Base-by-base conservation (phyloP, 2,888 invertebrate species). In the Sphecodes monilicornis region DNA sequence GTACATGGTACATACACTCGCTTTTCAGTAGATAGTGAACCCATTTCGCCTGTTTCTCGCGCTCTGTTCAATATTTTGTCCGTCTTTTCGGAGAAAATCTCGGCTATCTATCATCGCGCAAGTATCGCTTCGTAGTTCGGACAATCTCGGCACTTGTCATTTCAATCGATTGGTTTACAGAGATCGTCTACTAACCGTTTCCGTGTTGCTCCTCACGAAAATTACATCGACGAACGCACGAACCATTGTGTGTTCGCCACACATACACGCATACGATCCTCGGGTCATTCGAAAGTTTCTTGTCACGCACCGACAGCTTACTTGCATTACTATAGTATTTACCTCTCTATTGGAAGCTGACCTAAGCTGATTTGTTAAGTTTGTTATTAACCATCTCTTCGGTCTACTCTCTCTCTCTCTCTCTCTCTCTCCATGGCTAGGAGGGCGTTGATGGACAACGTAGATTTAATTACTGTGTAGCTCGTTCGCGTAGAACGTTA, bases 21-120 rank as follows among this genome's bases (percentile, higher is more conserved):
- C 91, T 90, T 91, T 92, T 92, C 91, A 90, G 88, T 88, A 91
- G 91, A 91, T 89, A 90, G 90, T 87, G 80, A 84, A 77, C 89
- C 84, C 85, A 90, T 88, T 84, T 88, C 88, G 87, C 80, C 70
- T 82, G n/a, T 54, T 46, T 70, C 71, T 71, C 70, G 18, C n/a
- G 13, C 39, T 71, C 32, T 60, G 13, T 39, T 41, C 69, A 26
- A 68, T 41, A 57, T 84, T 84, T 84, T 41, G 74, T n/a, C 73
- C 75, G 66, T 80, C 80, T 66, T 68, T 77, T 8, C 29, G 39
- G 26, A 1, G 32, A 18, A 32, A 16, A 68, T 84, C 36, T 66
- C 13, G 26, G 1, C 70, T 43, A 32, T 50, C 26, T 18, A 66
- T 16, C 16, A 18, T 46, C 46, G 70, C 46, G 70, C n/a, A 22